Base-by-base conservation (phyloP, 2,113 vertebrate genomes). In the Mungos mungo region DNA sequence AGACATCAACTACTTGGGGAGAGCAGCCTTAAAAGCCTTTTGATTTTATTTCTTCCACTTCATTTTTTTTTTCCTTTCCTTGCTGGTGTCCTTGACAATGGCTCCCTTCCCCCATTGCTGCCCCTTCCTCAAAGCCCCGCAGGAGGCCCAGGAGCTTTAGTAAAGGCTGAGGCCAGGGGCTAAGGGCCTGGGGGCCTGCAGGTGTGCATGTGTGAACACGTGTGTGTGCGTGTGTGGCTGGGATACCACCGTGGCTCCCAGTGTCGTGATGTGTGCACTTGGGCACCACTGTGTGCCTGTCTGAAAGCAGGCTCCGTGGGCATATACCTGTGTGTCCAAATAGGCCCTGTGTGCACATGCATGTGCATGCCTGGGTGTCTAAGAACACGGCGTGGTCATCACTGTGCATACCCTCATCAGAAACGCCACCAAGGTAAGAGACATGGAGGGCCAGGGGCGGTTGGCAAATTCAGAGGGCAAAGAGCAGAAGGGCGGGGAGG, bases 1-100 rank as follows among this genome's bases (percentile, higher is more conserved):
- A 98, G 98, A 98, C 98, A 97, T 95, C 94, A 96, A 90, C 96
- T 86, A 96, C 97, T 97, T 94, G 96, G 94, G 77, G 92, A 97
- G 96, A 92, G 97, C 94, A 95, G 98, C 96, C 98, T 98, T 98
- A 98, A 98, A 98, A 98, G 98, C 98, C 98, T 98, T 98, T 97
- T 98, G 93, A 97, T 98, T 98, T 97, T 97, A 97, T 97, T 97
- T 97, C 96, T 97, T 90, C 96, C 96, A 97, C 97, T 97, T 98
- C 94, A 69, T 52, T 69, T 88, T 97, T 97, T 95, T 93, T 72
- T 82, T 1, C 82, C 84, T 96, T 96, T 81, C 92, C 93, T 96
- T 83, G 97, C 97, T 92, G 76, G 95, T 98, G 97, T 97, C 98
- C 97, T 98, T 98, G 98, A 97, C 97, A 92, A 96, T 81, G 54